phyloP scores from a whole-genome alignment of 2,797 vertebrate genomes.

The Discoglossus pictus region DNA sequence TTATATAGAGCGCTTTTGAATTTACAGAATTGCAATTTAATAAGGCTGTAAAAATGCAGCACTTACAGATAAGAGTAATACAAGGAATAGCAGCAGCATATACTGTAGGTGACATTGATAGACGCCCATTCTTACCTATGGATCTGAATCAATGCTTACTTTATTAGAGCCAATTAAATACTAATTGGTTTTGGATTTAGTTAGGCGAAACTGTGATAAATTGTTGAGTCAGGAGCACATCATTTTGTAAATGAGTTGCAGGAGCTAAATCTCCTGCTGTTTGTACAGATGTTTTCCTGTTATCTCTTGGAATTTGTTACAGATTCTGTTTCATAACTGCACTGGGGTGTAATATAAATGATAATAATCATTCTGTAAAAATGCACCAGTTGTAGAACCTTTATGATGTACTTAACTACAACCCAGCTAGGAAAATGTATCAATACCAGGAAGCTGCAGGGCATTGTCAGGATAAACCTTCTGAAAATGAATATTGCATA shows the following conservation, averaged over 20 bases:
- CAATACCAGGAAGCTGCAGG: too few relatives aligned
- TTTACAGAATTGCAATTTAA: not conserved
- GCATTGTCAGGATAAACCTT: too few relatives aligned
- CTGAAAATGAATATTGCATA: too few relatives aligned
- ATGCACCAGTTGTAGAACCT: not conserved
- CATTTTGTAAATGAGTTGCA: slow-evolving; percentile 49
- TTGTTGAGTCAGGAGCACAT: slow-evolving; percentile 55
- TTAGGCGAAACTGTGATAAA: slow-evolving; percentile 57
- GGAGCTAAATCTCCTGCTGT: slow-evolving; percentile 53
- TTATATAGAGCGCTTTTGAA: not conserved
- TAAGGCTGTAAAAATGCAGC: not conserved
- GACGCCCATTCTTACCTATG: slow-evolving; percentile 54
- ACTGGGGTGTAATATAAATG: slow-evolving; percentile 16
- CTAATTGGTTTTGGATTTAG: slow-evolving; percentile 70
- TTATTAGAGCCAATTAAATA: slow-evolving; percentile 69
- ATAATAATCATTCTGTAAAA: slow-evolving; percentile 32
- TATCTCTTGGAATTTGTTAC: slow-evolving; percentile 49
- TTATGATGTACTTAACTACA: slow-evolving; percentile 16
- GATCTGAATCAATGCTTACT: slow-evolving; percentile 54
- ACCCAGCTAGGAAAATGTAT: slow-evolving; percentile 11
- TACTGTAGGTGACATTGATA: slow-evolving; percentile 32
- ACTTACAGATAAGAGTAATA: too few relatives aligned
- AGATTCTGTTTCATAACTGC: slow-evolving; percentile 46
- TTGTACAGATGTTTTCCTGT: slow-evolving; percentile 61
- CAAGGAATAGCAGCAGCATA: too few relatives aligned